Base-by-base conservation (phyloP, 1,140 invertebrate species). In the Muscidifurax raptorellus region DNA sequence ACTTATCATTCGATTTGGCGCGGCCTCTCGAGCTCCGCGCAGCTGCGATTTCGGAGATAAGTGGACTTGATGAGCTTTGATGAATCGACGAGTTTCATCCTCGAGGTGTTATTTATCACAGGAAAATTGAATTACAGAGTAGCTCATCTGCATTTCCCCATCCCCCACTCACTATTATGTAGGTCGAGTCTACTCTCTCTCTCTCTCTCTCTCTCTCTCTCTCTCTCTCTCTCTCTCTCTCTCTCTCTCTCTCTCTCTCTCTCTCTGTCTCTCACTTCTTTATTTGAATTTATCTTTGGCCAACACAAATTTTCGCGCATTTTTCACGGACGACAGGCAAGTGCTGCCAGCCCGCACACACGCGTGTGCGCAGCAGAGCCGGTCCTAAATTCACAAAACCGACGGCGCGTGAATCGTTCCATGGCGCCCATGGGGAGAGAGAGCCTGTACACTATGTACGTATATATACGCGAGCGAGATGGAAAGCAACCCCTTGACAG, bases 241-340 rank as follows among this genome's bases (percentile, higher is more conserved):
- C n/a, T n/a, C n/a, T n/a, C n/a, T n/a, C n/a, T n/a, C n/a, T n/a
- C n/a, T n/a, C n/a, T n/a, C n/a, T n/a, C n/a, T n/a, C n/a, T n/a
- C n/a, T n/a, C n/a, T n/a, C n/a, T n/a, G n/a, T n/a, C n/a, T n/a
- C n/a, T n/a, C n/a, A n/a, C n/a, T n/a, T 25, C 27, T 86, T 88
- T 89, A 88, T 89, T 89, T 87, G 88, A 89, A 88, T 89, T 89
- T 88, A 87, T 88, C 87, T 87, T 86, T 80, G 80, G 84, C 80
- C 86, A 87, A 86, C 86, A 83, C 80, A 66, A 74, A 86, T 86
- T 88, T 87, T 85, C 81, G 78, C 86, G 87, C 84, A 86, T 88
- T 89, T 89, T 89, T 89, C 88, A 86, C 75, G 28, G 59, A 81
- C 84, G 81, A 75, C 86, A 82, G 83, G 83, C 86, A 86, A 85